Evolutionary conservation across 1,140 invertebrate species (phyloP), one percentile per base, ranked within the genome.

Genomic region (Argopecten irradians): DNA sequence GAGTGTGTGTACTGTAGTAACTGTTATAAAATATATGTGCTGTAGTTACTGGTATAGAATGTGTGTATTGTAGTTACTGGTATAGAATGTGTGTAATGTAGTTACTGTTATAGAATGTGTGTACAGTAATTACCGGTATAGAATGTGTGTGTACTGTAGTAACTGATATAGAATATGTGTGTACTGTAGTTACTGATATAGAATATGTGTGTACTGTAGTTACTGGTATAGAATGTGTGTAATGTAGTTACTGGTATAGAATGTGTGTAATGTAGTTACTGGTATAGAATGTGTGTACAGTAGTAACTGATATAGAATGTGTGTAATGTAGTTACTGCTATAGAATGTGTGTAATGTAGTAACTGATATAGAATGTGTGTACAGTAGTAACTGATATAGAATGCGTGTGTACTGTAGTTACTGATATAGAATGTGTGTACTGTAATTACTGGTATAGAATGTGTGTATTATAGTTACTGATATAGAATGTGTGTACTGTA

Each of bases 371-470:
- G 14, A 71, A 71, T 71, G n/a, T 28, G 55, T 28, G n/a, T 28
- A 71, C 55, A 28, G 22, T 28, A 7, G 55, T 71, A 39, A 28
- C 16, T n/a, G 16, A n/a, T 71, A 71, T 71, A 46, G 43, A 46
- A 46, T 46, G n/a, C n/a, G 43, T 46, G 43, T 46, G 19, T 46
- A 22, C 36, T 46, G 43, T 46, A 39, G 36, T 39, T 39, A 28
- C 16, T n/a, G 16, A n/a, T 71, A 71, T 71, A 46, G 43, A 46
- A 46, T 46, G 43, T 46, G 43, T 46, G 19, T 46, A 22, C 36
- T 46, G 43, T 46, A 46, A 19, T n/a, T 71, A 71, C 55, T 71
- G n/a, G 55, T 71, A 71, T 71, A 71, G 22, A 71, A 71, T 71
- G n/a, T 71, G 22, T 71, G 55, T 71, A 71, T n/a, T n/a, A 5